Percentiles rank a stretch among this genome's conserved stretches.
These are phyloP conservation scores for Leptoteleia sp. DNA, from an alignment of 1,140 invertebrate genomes.

Conservation along the genomic window DNA sequence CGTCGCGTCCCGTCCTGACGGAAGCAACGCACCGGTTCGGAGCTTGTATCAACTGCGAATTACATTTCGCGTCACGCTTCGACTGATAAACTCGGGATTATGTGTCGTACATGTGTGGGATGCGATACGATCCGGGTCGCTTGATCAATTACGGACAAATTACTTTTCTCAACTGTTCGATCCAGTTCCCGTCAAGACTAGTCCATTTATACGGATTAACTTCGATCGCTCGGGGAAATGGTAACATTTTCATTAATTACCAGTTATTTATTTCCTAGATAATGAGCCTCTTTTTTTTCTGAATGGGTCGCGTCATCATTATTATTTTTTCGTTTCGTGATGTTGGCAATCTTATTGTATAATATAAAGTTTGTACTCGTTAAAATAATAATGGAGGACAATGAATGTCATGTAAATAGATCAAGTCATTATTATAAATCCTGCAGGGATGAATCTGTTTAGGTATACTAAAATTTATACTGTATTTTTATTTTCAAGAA, in stretches of 20 bases:
- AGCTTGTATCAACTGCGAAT: constrained; percentile 50
- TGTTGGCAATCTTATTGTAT: no score
- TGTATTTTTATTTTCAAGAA: no score
- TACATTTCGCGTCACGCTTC: constrained; percentile 62
- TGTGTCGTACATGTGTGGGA: constrained; percentile 46
- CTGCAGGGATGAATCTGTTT: no score
- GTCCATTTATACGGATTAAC: constrained; percentile 53
- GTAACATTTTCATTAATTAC: constrained; percentile 11
- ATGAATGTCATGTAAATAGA: no score
- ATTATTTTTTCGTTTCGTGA: no score
- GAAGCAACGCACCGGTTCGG: constrained; percentile 32
- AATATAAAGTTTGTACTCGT: no score
- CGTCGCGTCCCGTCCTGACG: constrained; percentile 15
- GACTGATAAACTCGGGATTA: constrained; percentile 62
- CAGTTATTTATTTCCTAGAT: constrained; percentile 7
- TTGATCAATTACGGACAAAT: constrained; percentile 61
- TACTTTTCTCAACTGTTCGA: constrained; percentile 59
- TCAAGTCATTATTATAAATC: no score
- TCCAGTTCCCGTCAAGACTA: constrained; percentile 40
- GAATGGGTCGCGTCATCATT: no score
- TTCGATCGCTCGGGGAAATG: constrained; percentile 10
- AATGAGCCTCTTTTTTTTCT: neutral
- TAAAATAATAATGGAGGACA: no score
- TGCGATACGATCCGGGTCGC: constrained; percentile 25
- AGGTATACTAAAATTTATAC: no score